Evolutionary conservation across 2,888 invertebrate genomes (phyloP), one percentile per base, ranked within the genome.

Genomic region (Agonopterix subpropinquella): DNA sequence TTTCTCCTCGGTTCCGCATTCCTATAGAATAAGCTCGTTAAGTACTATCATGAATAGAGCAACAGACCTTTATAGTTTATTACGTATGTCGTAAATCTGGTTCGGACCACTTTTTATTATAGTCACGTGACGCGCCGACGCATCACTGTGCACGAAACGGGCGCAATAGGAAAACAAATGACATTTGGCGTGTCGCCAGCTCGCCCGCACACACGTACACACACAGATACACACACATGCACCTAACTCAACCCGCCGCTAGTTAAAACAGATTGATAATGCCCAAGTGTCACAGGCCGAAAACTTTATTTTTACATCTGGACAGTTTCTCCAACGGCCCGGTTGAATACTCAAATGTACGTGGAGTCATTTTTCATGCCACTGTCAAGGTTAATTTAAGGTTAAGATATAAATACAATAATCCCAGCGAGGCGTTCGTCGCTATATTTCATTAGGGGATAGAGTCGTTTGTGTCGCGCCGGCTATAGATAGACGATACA

Each of bases 331-430:
- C 60, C 57, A 59, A 9, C 41, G 56, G 56, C 59, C 57, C 68
- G 72, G 77, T 77, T 75, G 75, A 79, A 80, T 80, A 79, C 79
- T 73, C 56, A 66, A 72, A 80, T 73, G 74, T 74, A 69, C 71
- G 69, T 65, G 69, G 70, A 64, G 66, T 69, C 66, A 80, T 83
- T 80, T 80, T 79, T 83, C 83, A 84, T 80, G 73, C 68, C 80
- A 82, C 78, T 86, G 86, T 85, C 87, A 87, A 87, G 87, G 87
- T 86, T 81, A 80, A 84, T 85, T 81, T 85, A 85, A 87, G 86
- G 87, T 87, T 83, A 67, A 55, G 76, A 57, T 84, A 85, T 80
- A 80, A 84, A 85, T 86, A 85, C 64, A 52, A 57, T 65, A 60
- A 63, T 64, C 57, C 60, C 58, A 53, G 54, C 7, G 47, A 47